phyloP scores from a whole-genome alignment of 2,888 invertebrate species.

The Xestia ashworthii region DNA sequence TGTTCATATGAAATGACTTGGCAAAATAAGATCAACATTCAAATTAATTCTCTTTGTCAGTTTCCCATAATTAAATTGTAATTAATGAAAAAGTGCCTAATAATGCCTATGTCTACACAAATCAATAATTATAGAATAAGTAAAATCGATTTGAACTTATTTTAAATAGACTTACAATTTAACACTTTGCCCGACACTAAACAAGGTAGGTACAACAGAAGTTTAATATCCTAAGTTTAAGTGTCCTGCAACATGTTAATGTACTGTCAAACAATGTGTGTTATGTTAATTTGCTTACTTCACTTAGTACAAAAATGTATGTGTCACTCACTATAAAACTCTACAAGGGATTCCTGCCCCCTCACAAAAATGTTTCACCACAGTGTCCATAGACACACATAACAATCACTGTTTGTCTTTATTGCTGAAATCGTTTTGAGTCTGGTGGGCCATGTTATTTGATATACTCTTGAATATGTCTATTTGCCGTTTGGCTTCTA shows the following conservation, averaged over 20 bases:
- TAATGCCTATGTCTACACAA: constrained; percentile 9
- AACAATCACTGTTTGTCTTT: constrained; percentile 81
- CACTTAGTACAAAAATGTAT: constrained; percentile 24
- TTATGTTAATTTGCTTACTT: not conserved
- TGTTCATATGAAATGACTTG: not conserved
- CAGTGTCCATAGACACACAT: constrained; percentile 23
- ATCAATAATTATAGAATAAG: not conserved
- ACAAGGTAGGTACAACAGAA: constrained; percentile 2
- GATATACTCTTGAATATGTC: constrained; percentile 86
- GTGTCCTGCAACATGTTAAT: not conserved
- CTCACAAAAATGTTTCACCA: constrained; percentile 12
- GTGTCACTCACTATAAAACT: constrained; percentile 35
- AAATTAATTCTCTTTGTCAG: not conserved
- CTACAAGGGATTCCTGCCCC: constrained; percentile 37
- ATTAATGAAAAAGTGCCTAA: not conserved
- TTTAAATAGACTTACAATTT: constrained; percentile 5
- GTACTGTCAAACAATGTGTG: constrained; percentile 6
- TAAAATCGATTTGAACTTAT: constrained; percentile 13
- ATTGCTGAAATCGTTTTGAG: constrained; percentile 83
- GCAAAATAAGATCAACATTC: not conserved
- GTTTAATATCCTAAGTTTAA: not conserved
- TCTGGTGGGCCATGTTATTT: constrained; percentile 80
- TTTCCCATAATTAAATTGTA: not conserved
- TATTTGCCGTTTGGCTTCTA: constrained; percentile 84
- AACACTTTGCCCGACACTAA: constrained; percentile 6